Conservation (phyloP, 37 sponge, comb jelly and placozoan genomes). For the Corticium candelabrum region DNA sequence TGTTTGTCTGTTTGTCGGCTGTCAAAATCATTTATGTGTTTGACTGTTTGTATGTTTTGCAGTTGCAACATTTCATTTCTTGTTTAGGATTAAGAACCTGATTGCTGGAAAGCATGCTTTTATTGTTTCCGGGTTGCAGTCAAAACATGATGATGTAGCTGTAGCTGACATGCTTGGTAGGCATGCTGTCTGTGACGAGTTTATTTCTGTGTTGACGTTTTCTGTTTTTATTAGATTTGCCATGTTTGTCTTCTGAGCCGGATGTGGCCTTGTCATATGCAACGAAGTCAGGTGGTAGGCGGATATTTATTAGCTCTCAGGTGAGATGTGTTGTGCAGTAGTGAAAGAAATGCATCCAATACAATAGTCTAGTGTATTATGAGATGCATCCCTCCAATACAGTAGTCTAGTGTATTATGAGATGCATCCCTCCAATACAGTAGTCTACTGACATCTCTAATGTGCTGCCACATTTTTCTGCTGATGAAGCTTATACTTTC, state of each 20-base stretch:
- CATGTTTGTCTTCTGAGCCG: not conserved
- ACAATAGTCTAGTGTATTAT: too few relatives aligned
- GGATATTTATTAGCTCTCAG: constrained; percentile 10
- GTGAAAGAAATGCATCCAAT: too few relatives aligned
- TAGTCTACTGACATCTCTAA: too few relatives aligned
- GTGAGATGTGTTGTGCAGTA: too few relatives aligned
- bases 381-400: too few relatives aligned
- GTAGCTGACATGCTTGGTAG: constrained; percentile 63
- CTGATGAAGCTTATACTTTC: too few relatives aligned
- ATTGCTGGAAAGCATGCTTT: constrained; percentile 57
- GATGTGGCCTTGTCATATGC: not conserved
- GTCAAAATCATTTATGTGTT: too few relatives aligned
- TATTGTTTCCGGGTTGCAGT: constrained; percentile 63
- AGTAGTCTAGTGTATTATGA: too few relatives aligned
- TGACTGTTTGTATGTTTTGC: not conserved
- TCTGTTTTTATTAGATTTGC: not conserved
- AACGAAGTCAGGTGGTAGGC: constrained; percentile 1
- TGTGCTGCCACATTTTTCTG: too few relatives aligned
- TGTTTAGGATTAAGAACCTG: constrained; percentile 48
- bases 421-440: too few relatives aligned
- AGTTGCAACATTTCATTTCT: not conserved
- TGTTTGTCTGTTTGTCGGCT: too few relatives aligned
- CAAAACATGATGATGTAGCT: constrained; percentile 65
- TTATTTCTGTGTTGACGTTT: not conserved
- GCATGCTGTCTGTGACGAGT: not conserved